Evolutionary conservation across 2,797 vertebrate genomes (phyloP).

Genomic region (Erithacus rubecula): DNA sequence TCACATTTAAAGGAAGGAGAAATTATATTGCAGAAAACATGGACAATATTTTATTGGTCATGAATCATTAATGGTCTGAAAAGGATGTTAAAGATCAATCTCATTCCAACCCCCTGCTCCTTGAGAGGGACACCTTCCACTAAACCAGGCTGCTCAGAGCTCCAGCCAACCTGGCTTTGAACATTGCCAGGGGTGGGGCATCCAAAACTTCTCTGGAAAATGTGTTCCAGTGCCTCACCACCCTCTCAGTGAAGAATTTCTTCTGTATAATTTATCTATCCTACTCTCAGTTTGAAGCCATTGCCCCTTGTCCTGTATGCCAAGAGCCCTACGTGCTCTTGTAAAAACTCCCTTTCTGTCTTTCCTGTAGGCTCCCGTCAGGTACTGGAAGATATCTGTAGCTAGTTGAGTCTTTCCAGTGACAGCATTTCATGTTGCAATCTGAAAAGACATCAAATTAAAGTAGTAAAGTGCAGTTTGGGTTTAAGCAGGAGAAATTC

Average conservation of each 20-base stretch:
- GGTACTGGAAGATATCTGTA: background rate
- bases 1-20: background rate
- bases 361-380: background rate
- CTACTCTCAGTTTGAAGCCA: background rate
- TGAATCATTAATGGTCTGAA: background rate
- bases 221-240: background rate
- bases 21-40: background rate
- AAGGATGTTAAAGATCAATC: background rate
- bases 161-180: background rate
- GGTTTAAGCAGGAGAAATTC: background rate
- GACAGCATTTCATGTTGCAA: background rate
- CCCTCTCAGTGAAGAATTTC: background rate
- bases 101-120: background rate
- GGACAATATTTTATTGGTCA: background rate
- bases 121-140: background rate
- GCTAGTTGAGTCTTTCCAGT: background rate
- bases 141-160: background rate
- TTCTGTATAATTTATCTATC: background rate
- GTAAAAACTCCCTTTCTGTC: background rate
- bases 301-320: background rate
- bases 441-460: background rate
- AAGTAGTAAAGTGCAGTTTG: background rate
- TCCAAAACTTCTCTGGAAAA: background rate
- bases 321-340: background rate
- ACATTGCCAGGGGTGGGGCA: background rate